These are phyloP conservation scores for Lithophane socia DNA, from an alignment of 2,888 invertebrate species.

Conservation along the genomic window DNA sequence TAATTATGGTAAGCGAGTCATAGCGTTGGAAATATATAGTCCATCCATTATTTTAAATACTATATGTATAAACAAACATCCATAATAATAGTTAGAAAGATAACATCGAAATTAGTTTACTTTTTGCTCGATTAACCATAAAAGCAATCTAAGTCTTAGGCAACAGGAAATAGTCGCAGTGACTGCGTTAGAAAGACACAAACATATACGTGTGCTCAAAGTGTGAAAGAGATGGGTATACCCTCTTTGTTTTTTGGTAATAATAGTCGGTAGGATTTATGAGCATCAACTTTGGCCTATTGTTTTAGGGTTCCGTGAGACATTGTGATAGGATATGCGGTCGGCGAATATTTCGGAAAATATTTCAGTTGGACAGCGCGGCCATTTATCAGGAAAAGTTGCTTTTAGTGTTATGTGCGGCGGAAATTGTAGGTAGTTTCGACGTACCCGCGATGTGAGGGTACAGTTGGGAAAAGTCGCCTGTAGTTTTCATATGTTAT, in stretches of 20 bases:
- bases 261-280: constrained; percentile 71
- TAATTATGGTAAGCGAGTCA: background rate
- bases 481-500: constrained; percentile 9
- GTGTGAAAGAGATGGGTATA: constrained; percentile 30
- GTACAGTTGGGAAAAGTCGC: constrained; percentile 4
- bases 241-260: constrained; percentile 71
- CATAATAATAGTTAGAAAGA: constrained; percentile 47
- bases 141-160: constrained; percentile 59
- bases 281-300: constrained; percentile 69
- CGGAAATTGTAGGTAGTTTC: constrained; percentile 25
- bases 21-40: background rate
- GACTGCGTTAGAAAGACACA: constrained; percentile 41
- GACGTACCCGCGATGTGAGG: background rate
- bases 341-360: constrained; percentile 60
- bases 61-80: constrained; percentile 41
- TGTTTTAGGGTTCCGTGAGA: constrained; percentile 66
- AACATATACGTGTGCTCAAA: background rate
- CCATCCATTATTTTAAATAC: constrained; percentile 10
- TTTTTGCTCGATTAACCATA: constrained; percentile 69
- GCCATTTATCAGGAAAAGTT: constrained; percentile 49
- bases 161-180: constrained; percentile 59
- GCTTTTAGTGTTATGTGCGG: constrained; percentile 44
- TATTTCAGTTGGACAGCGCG: constrained; percentile 47
- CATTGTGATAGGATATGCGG: constrained; percentile 60
- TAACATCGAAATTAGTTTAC: constrained; percentile 67